These are phyloP conservation scores for Troides helena DNA, from an alignment of 2,888 invertebrate species.

Conservation along the genomic window DNA sequence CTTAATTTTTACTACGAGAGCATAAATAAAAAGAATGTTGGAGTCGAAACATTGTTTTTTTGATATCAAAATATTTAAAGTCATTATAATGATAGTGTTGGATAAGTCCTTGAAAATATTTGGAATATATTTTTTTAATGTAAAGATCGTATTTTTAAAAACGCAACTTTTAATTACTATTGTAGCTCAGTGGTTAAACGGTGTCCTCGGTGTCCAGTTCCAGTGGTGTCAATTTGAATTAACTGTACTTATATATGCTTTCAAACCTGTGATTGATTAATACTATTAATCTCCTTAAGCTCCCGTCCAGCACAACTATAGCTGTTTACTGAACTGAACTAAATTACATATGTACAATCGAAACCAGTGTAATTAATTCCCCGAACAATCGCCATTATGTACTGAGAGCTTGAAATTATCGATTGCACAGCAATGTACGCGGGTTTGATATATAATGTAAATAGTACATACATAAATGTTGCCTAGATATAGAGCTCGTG, in stretches of 20 bases:
- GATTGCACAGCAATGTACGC: conserved; percentile 31
- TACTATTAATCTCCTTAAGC: conserved; percentile 6
- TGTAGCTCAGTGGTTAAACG: no score
- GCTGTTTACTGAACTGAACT: conserved; percentile 17
- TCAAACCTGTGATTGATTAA: background rate
- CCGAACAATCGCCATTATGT: conserved; percentile 19
- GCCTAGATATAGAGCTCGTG: conserved; percentile 38
- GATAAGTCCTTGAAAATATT: no score
- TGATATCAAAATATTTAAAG: no score
- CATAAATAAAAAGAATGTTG: background rate
- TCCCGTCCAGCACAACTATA: conserved; percentile 6
- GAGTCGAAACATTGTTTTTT: no score
- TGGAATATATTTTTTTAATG: no score
- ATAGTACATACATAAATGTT: conserved; percentile 34
- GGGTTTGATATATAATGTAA: conserved; percentile 35
- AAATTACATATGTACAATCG: conserved; percentile 13
- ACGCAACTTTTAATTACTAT: no score
- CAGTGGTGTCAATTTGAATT: background rate
- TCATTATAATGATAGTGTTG: no score
- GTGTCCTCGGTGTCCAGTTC: no score
- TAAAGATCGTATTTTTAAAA: no score
- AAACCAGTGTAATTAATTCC: conserved; percentile 12
- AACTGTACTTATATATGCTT: background rate
- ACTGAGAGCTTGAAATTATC: conserved; percentile 31
- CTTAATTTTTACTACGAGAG: conserved; percentile 6